phyloP scores from a whole-genome alignment of 2,113 vertebrate species.

The Aptenodytes patagonicus region DNA sequence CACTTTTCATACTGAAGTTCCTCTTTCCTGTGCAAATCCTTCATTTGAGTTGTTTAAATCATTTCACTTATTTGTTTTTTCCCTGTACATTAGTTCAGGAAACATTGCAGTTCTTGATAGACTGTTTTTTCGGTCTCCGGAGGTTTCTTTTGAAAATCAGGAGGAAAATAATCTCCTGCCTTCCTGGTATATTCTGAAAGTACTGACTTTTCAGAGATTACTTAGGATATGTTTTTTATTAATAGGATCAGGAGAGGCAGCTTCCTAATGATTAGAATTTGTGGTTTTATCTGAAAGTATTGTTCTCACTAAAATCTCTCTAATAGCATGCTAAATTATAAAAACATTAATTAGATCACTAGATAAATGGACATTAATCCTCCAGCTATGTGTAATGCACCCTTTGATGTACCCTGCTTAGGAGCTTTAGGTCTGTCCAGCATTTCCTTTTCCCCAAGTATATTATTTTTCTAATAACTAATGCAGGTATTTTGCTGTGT shows the following conservation, averaged over 20 bases:
- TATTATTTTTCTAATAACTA: constrained; percentile 27
- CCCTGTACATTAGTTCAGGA: background rate
- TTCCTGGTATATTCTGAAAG: background rate
- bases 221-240: constrained; percentile 55
- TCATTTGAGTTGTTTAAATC: background rate
- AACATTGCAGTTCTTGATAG: background rate
- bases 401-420: constrained; percentile 41
- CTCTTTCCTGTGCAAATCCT: background rate
- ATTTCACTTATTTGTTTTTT: background rate
- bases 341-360: constrained; percentile 72
- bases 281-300: constrained; percentile 43
- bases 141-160: constrained; percentile 4
- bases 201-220: background rate
- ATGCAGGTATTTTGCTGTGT: background rate
- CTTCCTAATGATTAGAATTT: constrained; percentile 40
- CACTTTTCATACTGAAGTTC: background rate
- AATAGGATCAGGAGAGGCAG: constrained; percentile 61
- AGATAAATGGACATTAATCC: constrained; percentile 62
- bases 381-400: constrained; percentile 1
- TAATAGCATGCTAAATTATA: constrained; percentile 59
- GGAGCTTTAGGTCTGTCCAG: background rate
- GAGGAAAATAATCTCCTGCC: background rate
- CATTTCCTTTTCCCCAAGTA: constrained; percentile 12
- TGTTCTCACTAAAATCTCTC: constrained; percentile 35
- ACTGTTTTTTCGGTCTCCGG: background rate